Percentiles rank a stretch among this genome's conserved stretches.
Evolutionary conservation across 2,113 vertebrate genomes (phyloP).

Genomic region (Zosterops japonicus): DNA sequence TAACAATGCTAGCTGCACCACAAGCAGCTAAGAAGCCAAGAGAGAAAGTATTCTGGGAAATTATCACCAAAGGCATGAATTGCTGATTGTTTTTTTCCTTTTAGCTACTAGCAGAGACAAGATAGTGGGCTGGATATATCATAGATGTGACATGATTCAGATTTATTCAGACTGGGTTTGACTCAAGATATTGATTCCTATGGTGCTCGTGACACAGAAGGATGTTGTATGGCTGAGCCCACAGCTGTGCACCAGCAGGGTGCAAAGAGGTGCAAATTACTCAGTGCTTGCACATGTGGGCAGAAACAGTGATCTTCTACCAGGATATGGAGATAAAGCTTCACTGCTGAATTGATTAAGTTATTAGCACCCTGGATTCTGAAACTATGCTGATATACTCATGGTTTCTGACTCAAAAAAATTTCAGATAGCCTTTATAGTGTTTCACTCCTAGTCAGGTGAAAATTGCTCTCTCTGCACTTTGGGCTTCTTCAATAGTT

Average conservation of each 20-base stretch:
- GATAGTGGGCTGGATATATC: background rate
- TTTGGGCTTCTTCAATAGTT: background rate
- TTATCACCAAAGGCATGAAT: background rate
- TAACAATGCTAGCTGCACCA: background rate
- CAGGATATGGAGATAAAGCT: background rate
- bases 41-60: background rate
- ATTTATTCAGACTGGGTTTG: background rate
- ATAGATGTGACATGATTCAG: background rate
- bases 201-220: background rate
- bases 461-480: background rate
- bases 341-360: background rate
- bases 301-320: background rate
- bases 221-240: background rate
- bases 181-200: background rate
- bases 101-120: background rate
- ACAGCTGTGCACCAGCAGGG: background rate
- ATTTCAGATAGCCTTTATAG: background rate
- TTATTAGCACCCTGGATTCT: background rate
- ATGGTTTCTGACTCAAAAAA: background rate
- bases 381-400: background rate
- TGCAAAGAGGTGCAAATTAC: background rate
- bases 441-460: background rate
- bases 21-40: background rate
- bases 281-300: background rate
- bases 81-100: background rate